Evolutionary conservation across 1,140 invertebrate species (phyloP).

Genomic region (Trinorchestia longiramus): DNA sequence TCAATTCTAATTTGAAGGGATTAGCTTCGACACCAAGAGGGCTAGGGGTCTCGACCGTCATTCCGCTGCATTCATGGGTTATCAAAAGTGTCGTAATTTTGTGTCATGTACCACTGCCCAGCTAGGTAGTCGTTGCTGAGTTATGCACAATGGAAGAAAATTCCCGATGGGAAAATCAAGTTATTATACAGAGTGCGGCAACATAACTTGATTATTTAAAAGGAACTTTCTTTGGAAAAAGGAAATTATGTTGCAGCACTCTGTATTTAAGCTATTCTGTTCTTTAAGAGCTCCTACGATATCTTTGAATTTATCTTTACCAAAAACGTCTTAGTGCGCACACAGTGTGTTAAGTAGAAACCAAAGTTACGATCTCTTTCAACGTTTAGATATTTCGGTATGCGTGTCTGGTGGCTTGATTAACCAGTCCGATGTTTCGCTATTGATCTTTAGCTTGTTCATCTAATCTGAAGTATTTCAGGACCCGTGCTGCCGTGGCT

Average conservation of each 20-base stretch:
- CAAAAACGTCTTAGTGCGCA: not conserved
- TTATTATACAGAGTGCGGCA: too few species aligned
- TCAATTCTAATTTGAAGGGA: not conserved
- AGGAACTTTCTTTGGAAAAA: too few species aligned
- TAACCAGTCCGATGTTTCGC: not conserved
- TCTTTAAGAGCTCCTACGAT: not conserved
- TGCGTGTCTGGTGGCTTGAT: not conserved
- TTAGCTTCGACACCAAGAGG: not conserved
- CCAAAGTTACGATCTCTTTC: not conserved
- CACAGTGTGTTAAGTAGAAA: not conserved
- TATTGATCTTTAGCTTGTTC: not conserved
- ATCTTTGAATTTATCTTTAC: not conserved
- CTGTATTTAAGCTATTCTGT: too few species aligned
- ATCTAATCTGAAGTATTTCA: not conserved
- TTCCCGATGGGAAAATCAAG: not conserved
- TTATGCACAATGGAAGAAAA: not conserved
- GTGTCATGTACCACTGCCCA: not conserved
- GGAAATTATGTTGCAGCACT: too few species aligned
- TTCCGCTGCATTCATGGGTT: not conserved
- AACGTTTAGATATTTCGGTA: not conserved
- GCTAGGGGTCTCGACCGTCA: not conserved
- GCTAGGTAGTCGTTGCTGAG: not conserved
- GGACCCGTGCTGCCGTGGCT: too few species aligned
- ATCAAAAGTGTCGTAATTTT: not conserved
- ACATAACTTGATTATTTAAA: too few species aligned